Conservation (phyloP, 2,797 vertebrate genomes). For the Florisuga fusca region DNA sequence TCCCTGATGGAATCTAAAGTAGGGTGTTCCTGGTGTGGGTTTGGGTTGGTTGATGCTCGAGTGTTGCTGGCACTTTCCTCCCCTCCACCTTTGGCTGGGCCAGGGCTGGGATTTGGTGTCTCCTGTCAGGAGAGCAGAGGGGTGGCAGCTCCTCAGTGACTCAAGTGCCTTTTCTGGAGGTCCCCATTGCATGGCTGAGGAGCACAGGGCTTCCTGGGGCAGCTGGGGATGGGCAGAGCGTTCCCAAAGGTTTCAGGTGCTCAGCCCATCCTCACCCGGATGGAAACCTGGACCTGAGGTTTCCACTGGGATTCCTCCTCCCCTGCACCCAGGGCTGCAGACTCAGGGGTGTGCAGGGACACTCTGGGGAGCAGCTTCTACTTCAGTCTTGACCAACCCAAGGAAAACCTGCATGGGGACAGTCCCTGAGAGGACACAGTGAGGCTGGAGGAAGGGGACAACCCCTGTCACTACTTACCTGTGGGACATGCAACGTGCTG, state of each 20-base stretch:
- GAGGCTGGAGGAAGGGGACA: not conserved
- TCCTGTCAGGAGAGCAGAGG: rapidly evolving
- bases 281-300: not conserved
- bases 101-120: not conserved
- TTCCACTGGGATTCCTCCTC: not conserved
- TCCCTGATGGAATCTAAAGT: too few relatives aligned
- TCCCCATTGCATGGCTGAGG: not conserved
- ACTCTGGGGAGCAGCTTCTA: not conserved
- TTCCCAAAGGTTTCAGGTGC: not conserved
- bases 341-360: rapidly evolving
- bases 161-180: slow-evolving; percentile 56
- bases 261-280: not conserved
- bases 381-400: not conserved
- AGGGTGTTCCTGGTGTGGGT: rapidly evolving
- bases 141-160: not conserved
- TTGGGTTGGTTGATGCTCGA: not conserved
- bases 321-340: not conserved
- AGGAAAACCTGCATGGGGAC: not conserved
- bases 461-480: not conserved
- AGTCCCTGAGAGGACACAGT: rapidly evolving
- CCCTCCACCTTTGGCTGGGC: not conserved
- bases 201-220: not conserved
- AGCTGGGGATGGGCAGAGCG: not conserved
- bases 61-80: not conserved
- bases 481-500: not conserved